Base-by-base conservation (phyloP, 2,113 vertebrate species). In the Rhabdomys dilectus region DNA sequence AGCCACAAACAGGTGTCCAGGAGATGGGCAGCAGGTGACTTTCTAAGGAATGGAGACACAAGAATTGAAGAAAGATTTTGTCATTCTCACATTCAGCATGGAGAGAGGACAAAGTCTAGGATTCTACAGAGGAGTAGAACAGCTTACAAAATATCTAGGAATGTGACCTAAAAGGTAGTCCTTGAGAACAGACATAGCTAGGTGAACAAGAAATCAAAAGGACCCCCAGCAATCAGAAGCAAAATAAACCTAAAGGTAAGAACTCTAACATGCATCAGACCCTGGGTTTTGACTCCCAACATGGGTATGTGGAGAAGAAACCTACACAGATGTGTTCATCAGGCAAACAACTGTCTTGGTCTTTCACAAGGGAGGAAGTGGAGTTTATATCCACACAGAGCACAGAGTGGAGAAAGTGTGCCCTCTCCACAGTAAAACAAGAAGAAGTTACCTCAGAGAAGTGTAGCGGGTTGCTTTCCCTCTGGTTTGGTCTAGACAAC, bases 381-480 rank as follows among this genome's bases (percentile, higher is more conserved):
- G 72, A 42, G 60, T 51, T 26, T 42, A 39, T 2, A 6, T 77
- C 36, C 22, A 70, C 58, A 26, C 3, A 11, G 16, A 80, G 62
- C 42, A 64, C 2, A 15, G 85, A 15, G 39, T 13, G 19, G 17
- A 36, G 34, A 42, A n/a, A 31, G 62, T 21, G 13, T 70, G 29
- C 36, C 42, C 11, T 21, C 45, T 13, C n/a, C 10, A 22, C 45
- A 42, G 19, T n/a, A 64, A 84, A 60, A 24, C 17, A 9, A 29
- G 19, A 3, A 15, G 53, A 66, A 58, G 34, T 10, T 6, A 29
- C 34, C 39, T 48, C 15, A 7, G n/a, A 39, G 64, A 39, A 7
- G 51, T 11, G 24, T 10, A 0, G 10, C 11, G 22, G 60, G 10
- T 16, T 2, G 1, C 5, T 12, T 31, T 62, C 8, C 4, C 19